Evolutionary conservation across 1,140 invertebrate genomes (phyloP).

Genomic region (Drosophila parabipectinata): DNA sequence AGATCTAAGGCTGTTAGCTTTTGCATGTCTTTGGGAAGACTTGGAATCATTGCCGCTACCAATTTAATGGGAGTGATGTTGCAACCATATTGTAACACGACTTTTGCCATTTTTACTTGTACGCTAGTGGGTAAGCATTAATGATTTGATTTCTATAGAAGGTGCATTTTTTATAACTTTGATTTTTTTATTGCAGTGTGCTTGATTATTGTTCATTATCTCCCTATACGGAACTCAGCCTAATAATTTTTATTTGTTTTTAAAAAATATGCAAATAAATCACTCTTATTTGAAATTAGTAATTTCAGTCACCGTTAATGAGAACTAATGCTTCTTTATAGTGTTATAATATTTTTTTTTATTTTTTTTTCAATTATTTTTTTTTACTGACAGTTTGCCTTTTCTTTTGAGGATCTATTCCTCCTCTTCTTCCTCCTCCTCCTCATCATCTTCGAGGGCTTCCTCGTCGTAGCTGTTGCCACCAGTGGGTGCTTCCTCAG

Average conservation of each 20-base stretch:
- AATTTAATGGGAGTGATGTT: slow-evolving; percentile 86
- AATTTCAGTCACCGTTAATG: not conserved
- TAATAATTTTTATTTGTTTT: not conserved
- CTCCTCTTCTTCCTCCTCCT: slow-evolving; percentile 47
- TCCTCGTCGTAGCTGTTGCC: slow-evolving; percentile 53
- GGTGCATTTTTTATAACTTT: not conserved
- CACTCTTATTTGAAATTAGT: too few relatives aligned
- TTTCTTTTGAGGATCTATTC: slow-evolving; percentile 41
- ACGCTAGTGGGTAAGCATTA: slow-evolving; percentile 56
- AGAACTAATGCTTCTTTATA: not conserved
- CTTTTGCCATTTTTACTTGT: slow-evolving; percentile 77
- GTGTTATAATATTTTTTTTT: slow-evolving; percentile 34
- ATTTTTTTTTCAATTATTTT: slow-evolving; percentile 31
- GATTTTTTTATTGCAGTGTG: slow-evolving; percentile 57
- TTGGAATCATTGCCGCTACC: slow-evolving; percentile 86
- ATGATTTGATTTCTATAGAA: fast-evolving
- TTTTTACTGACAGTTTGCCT: slow-evolving; percentile 24
- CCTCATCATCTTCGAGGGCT: slow-evolving; percentile 38
- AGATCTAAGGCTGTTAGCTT: slow-evolving; percentile 87
- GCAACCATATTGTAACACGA: slow-evolving; percentile 85
- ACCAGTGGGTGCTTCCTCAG: slow-evolving; percentile 51
- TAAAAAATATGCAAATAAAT: not conserved
- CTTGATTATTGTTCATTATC: slow-evolving; percentile 49
- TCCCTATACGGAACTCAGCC: slow-evolving; percentile 63
- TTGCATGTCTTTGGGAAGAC: slow-evolving; percentile 86